These are phyloP conservation scores for Sussaba pulchella DNA, from an alignment of 2,888 invertebrate species.

Conservation along the genomic window DNA sequence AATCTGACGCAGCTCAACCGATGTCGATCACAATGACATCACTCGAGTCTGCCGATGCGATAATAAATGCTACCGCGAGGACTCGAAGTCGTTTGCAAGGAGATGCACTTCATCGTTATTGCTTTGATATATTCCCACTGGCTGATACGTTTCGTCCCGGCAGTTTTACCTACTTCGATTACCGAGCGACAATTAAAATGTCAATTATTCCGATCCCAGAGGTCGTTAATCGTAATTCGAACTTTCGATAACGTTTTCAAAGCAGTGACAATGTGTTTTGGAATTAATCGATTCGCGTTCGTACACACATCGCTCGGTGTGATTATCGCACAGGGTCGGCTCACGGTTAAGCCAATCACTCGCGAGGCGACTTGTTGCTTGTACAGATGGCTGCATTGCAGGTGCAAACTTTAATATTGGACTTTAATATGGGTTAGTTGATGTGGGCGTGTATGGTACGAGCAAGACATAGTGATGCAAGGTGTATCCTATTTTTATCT, in stretches of 20 bases:
- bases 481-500: constrained; percentile 1
- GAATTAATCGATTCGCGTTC: neutral
- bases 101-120: no score
- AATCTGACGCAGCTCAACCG: constrained; percentile 36
- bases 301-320: neutral
- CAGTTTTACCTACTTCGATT: neutral
- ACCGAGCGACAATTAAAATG: neutral
- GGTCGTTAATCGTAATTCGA: neutral
- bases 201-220: neutral
- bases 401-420: neutral
- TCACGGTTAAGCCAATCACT: neutral
- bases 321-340: neutral
- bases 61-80: constrained; percentile 14
- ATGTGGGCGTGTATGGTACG: neutral
- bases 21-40: constrained; percentile 43
- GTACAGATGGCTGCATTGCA: neutral
- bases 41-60: constrained; percentile 36
- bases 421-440: neutral
- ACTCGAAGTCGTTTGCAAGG: constrained; percentile 28
- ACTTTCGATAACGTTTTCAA: constrained; percentile 6
- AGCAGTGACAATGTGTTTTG: neutral
- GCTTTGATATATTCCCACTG: constrained; percentile 1
- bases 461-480: neutral
- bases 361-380: neutral
- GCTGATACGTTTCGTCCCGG: neutral